Evolutionary conservation across 2,888 invertebrate species (phyloP), one percentile per base, ranked within the genome.

Genomic region (Pegoplata infirma): DNA sequence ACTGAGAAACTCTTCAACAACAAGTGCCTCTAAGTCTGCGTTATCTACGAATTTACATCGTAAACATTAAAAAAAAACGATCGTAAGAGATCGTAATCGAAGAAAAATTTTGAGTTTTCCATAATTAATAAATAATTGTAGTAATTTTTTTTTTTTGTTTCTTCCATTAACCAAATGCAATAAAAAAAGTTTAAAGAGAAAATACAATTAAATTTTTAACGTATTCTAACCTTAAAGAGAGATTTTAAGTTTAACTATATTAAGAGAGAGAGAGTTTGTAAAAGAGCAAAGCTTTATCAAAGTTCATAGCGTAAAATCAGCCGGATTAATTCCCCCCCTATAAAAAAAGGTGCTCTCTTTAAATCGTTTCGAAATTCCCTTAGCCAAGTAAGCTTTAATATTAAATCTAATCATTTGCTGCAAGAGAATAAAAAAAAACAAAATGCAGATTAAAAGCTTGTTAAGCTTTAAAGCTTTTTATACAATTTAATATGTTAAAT

Each of bases 41-140:
- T 76, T 88, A 8, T 88, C 88, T n/a, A 85, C 88, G 77, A 87
- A 86, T 82, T 81, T 86, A 79, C 86, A 85, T 74, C 86, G 82
- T 81, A 76, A 71, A 59, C 61, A 66, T 59, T 77, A 49, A 74
- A 32, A n/a, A n/a, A n/a, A n/a, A n/a, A n/a, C n/a, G n/a, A n/a
- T n/a, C n/a, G n/a, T 2, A 4, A 49, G 14, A 19, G 36, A 25
- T 53, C 16, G 5, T 32, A 23, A 72, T 47, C 61, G 47, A 66
- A n/a, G n/a, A n/a, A 19, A 17, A 23, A 23, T 51, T 10, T 16
- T 53, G n/a, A 16, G 23, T 47, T 47, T 55, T 25, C 17, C 10
- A 17, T 32, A 59, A 53, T 49, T 46, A 47, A 25, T n/a, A 36
- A 14, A 5, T 47, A 58, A 63, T 64, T 25, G 7, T 49, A 63